A percentile compares a stretch with the other conserved stretches of the same genome.
phyloP scores from a whole-genome alignment of 1,140 invertebrate species.

The Bombus superbus region DNA sequence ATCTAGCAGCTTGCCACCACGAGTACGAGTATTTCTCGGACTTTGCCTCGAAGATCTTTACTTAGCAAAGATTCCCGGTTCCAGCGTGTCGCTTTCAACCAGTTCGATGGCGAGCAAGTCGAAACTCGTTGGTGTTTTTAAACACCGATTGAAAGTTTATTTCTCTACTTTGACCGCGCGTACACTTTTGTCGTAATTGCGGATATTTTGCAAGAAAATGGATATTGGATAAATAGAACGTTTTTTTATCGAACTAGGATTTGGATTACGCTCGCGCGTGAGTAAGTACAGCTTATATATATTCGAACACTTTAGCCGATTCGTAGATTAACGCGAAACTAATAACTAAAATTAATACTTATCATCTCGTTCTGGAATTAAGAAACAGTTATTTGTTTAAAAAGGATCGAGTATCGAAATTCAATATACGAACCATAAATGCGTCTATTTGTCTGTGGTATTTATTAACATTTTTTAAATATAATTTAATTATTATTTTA shows the following conservation, averaged over 20 bases:
- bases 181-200: not conserved
- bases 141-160: not conserved
- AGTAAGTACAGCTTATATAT: no score
- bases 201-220: not conserved
- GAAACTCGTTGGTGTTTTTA: not conserved
- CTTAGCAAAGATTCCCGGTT: constrained; percentile 19
- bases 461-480: no score
- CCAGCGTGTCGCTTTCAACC: not conserved
- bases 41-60: constrained; percentile 21
- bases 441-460: no score
- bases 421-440: no score
- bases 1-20: constrained; percentile 61
- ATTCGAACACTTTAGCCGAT: no score
- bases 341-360: no score
- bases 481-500: no score
- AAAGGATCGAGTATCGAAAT: no score
- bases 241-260: not conserved
- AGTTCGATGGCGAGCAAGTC: not conserved
- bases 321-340: no score
- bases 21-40: constrained; percentile 46
- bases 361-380: no score
- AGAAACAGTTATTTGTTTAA: no score
- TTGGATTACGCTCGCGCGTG: not conserved
- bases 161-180: no score
- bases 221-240: not conserved